Conservation (phyloP, 2,888 invertebrate genomes). For the Allacma fusca region DNA sequence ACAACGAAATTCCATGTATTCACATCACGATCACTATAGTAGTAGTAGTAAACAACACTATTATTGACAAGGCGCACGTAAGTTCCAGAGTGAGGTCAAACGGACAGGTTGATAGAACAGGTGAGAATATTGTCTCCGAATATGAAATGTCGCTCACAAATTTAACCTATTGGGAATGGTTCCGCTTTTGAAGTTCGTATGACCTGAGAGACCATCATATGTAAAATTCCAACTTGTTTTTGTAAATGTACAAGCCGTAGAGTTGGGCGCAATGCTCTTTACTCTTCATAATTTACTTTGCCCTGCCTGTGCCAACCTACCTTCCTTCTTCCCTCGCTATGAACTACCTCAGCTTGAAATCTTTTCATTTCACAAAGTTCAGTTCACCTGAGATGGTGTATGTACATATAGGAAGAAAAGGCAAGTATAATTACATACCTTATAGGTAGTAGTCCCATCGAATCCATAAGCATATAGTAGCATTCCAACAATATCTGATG, state of each 20-base stretch:
- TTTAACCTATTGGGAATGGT: conserved; percentile 1
- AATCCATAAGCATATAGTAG: conserved; percentile 7
- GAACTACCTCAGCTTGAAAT: conserved; percentile 13
- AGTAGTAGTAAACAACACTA: neutral
- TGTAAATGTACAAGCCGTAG: neutral
- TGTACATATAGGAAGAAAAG: neutral
- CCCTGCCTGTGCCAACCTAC: conserved; percentile 18
- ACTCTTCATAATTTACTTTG: conserved; percentile 17
- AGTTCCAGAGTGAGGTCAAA: neutral
- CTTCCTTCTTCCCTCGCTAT: conserved; percentile 29
- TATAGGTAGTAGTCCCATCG: neutral
- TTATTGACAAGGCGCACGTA: neutral
- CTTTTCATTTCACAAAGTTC: conserved; percentile 14
- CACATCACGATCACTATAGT: conserved; percentile 1
- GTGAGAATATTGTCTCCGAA: neutral
- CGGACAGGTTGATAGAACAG: neutral
- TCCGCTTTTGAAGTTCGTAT: neutral
- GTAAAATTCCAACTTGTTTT: conserved; percentile 14
- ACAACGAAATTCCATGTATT: neutral
- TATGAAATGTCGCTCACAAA: neutral
- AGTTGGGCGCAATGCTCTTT: conserved; percentile 27
- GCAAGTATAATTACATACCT: neutral
- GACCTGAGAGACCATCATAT: conserved; percentile 25
- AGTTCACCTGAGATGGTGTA: conserved; percentile 10
- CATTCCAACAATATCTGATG: conserved; percentile 12